These are phyloP conservation scores for Egretta garzetta DNA, from an alignment of 2,113 vertebrate genomes.

Conservation along the genomic window DNA sequence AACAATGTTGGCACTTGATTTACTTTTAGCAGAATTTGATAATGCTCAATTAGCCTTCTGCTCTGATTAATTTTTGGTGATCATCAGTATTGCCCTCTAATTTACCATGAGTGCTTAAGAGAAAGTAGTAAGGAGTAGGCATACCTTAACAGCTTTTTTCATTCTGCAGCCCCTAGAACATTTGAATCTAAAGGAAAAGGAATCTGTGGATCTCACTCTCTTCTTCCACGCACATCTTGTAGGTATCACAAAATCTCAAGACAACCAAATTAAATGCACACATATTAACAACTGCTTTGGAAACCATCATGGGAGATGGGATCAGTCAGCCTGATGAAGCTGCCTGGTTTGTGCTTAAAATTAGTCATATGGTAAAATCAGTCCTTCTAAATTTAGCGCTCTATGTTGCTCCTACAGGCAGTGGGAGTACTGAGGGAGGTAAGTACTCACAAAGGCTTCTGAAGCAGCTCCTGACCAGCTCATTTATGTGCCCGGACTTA, in stretches of 20 bases:
- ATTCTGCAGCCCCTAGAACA: background rate
- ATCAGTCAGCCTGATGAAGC: background rate
- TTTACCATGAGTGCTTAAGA: background rate
- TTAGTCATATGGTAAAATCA: background rate
- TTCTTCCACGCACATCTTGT: background rate
- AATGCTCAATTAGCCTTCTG: slow-evolving; percentile 27
- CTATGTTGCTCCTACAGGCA: background rate
- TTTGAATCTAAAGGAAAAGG: background rate
- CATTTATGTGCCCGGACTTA: background rate
- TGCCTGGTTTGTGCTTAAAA: background rate
- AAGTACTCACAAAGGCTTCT: background rate
- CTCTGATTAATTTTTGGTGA: slow-evolving; percentile 25
- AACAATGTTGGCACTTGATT: slow-evolving; percentile 38
- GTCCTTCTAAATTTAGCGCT: background rate
- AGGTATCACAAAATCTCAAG: background rate
- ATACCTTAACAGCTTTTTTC: background rate
- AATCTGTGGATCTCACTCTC: background rate
- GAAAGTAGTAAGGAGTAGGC: background rate
- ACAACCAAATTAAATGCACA: background rate
- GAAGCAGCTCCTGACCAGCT: background rate
- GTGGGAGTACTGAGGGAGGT: background rate
- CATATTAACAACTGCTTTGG: background rate
- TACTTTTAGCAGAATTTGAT: slow-evolving; percentile 53
- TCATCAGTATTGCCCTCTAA: background rate
- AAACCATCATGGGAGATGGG: background rate